phyloP scores from a whole-genome alignment of 2,113 vertebrate species.

The Rhinoptilus africanus region DNA sequence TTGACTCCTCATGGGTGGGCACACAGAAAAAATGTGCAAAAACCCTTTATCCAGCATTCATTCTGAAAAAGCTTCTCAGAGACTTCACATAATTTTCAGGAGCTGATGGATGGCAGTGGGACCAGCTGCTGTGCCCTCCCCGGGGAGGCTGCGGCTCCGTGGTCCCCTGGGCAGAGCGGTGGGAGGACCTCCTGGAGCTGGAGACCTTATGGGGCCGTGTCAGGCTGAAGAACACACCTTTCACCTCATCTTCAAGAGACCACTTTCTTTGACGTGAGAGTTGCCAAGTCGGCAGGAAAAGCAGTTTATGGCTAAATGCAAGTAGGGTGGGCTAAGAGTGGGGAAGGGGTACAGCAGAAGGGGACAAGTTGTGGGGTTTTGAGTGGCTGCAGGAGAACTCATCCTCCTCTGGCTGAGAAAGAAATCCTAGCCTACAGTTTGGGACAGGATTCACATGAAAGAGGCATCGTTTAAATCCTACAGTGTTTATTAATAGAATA shows the following conservation, averaged over 20 bases:
- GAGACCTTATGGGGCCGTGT: background rate
- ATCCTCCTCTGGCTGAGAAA: background rate
- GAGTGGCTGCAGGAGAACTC: background rate
- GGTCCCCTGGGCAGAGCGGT: background rate
- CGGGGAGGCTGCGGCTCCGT: fast-evolving
- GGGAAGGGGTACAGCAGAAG: background rate
- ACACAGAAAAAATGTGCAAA: background rate
- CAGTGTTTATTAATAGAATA: background rate
- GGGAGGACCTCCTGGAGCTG: background rate
- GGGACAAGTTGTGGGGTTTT: background rate
- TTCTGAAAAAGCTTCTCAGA: background rate
- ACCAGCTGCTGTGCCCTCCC: background rate
- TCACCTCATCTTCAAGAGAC: background rate
- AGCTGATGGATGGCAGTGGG: background rate
- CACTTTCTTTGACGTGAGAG: background rate
- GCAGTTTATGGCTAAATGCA: background rate
- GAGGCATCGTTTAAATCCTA: background rate
- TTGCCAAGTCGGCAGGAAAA: background rate
- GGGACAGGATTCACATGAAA: background rate
- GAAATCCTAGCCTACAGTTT: background rate
- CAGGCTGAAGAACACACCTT: background rate
- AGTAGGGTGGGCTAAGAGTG: background rate
- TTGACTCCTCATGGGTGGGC: background rate
- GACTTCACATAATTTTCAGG: background rate
- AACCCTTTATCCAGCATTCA: background rate